Evolutionary conservation across 2,797 vertebrate genomes (phyloP).

Genomic region (Acrossocheilus fasciatus): DNA sequence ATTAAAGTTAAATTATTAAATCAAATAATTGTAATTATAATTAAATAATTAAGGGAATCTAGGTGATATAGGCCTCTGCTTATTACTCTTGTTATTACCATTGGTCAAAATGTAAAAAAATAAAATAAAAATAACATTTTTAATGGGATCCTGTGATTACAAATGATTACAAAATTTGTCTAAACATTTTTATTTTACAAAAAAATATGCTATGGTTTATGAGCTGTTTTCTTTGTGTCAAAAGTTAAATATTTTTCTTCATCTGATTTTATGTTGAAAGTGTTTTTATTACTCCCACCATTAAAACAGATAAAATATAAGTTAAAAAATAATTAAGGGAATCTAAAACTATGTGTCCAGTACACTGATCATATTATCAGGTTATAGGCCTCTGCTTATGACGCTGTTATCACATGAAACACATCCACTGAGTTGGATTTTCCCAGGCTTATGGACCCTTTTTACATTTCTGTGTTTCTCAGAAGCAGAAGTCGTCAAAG

Average conservation of each 20-base stretch:
- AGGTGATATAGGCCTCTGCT: no score
- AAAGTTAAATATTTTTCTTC: not conserved
- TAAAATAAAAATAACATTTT: no score
- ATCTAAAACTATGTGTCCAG: not conserved
- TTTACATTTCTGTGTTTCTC: not conserved
- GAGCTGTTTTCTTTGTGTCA: no score
- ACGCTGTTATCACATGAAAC: not conserved
- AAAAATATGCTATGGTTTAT: not conserved
- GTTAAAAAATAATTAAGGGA: not conserved
- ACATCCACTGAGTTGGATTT: not conserved
- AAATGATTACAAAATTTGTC: not conserved
- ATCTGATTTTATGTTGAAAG: not conserved
- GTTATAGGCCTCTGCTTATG: not conserved
- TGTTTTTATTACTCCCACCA: not conserved
- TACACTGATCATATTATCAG: not conserved
- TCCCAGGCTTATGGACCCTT: not conserved
- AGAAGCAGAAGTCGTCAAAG: not conserved
- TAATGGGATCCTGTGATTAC: no score
- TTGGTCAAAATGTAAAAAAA: no score
- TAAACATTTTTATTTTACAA: not conserved
- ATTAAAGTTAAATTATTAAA: not conserved
- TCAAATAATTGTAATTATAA: no score
- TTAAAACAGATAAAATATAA: not conserved
- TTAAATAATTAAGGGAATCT: no score
- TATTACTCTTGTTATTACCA: no score